phyloP scores from a whole-genome alignment of 2,113 vertebrate genomes.

The Myxocyprinus asiaticus region DNA sequence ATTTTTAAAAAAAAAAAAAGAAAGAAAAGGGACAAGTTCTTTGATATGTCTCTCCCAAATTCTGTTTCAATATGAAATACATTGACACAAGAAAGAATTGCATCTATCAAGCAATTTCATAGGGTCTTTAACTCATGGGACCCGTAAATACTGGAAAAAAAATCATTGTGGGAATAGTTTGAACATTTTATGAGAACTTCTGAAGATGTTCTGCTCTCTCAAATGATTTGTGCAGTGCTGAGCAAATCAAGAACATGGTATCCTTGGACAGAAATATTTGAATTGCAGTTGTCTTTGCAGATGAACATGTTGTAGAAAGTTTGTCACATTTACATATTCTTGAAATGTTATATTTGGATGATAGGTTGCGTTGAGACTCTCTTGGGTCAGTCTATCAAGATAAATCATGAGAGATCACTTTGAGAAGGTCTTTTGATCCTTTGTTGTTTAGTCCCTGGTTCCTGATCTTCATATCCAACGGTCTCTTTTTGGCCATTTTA shows the following conservation, averaged over 20 bases:
- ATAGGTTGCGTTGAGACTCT: not conserved
- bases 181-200: not conserved
- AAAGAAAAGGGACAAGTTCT: too few species aligned
- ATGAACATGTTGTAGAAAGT: not conserved
- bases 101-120: too few species aligned
- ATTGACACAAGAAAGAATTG: too few species aligned
- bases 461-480: constrained; percentile 5
- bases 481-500: not conserved
- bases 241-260: not conserved
- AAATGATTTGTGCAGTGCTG: not conserved
- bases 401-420: not conserved
- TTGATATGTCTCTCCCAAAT: too few species aligned
- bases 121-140: too few species aligned
- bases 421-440: constrained; percentile 4
- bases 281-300: not conserved
- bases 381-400: constrained; percentile 16
- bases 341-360: constrained; percentile 12
- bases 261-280: constrained; percentile 11
- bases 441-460: constrained; percentile 8
- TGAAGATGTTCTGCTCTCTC: not conserved
- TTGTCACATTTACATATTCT: not conserved
- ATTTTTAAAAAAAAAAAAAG: too few species aligned
- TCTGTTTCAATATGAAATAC: too few species aligned
- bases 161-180: too few species aligned
- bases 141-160: too few species aligned